Evolutionary conservation across 2,113 vertebrate species (phyloP).

Genomic region (Gasterosteus nipponicus): DNA sequence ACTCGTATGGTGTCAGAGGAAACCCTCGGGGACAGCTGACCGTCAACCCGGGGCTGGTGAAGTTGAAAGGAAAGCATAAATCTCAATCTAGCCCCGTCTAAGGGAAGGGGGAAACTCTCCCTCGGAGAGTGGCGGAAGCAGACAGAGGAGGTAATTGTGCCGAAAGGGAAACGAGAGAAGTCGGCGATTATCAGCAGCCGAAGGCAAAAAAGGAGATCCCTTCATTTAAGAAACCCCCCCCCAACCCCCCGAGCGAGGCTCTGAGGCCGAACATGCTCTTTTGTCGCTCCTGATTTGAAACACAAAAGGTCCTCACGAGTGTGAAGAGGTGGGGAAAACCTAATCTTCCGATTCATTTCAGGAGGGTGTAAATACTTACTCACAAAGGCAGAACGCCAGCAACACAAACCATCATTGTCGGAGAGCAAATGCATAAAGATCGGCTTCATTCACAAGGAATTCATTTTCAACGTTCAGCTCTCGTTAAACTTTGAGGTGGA

Average conservation of each 20-base stretch:
- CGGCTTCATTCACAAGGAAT: neutral
- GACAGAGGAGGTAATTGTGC: conserved; percentile 76
- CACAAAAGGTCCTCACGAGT: conserved; percentile 66
- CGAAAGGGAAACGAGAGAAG: conserved; percentile 71
- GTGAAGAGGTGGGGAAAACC: conserved; percentile 23
- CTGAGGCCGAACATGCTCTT: conserved; percentile 59
- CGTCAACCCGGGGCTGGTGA: neutral
- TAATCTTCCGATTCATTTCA: neutral
- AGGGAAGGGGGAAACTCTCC: conserved; percentile 58
- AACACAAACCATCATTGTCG: neutral
- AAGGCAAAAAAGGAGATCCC: conserved; percentile 67
- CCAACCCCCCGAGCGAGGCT: conserved; percentile 39
- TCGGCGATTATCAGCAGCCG: conserved; percentile 71
- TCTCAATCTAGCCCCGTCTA: conserved; percentile 44
- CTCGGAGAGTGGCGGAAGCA: conserved; percentile 39
- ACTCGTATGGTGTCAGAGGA: neutral
- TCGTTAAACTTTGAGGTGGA: neutral
- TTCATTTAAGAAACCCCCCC: conserved; percentile 55
- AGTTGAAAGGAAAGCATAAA: conserved; percentile 37
- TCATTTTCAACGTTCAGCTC: neutral
- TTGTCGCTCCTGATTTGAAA: conserved; percentile 69
- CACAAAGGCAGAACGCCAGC: neutral
- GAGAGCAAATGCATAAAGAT: neutral
- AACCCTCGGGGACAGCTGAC: conserved; percentile 1
- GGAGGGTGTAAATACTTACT: neutral